phyloP scores from a whole-genome alignment of 2,113 vertebrate species.

The Neolamprologus kungweensis region DNA sequence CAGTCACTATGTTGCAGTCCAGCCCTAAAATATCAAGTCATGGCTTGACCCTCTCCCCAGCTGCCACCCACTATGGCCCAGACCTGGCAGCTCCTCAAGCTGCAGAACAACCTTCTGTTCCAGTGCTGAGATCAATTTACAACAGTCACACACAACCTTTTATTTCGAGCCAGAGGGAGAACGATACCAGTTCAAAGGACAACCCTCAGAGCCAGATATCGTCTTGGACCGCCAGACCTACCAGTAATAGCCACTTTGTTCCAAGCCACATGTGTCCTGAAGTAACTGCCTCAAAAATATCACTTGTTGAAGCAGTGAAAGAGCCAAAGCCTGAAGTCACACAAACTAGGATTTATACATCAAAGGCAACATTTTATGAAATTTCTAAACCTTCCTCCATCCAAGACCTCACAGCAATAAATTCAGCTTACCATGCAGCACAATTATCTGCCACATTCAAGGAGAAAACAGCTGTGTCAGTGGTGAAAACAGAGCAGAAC shows the following conservation, averaged over 20 bases:
- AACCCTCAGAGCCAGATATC: not conserved
- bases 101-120: constrained; percentile 35
- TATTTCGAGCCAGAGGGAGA: constrained; percentile 34
- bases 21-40: constrained; percentile 62
- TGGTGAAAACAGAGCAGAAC: constrained; percentile 16
- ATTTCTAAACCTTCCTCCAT: constrained; percentile 53
- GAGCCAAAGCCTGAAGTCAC: constrained; percentile 3
- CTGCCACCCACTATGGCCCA: not conserved
- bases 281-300: constrained; percentile 20
- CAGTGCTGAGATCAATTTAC: constrained; percentile 34
- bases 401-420: constrained; percentile 31
- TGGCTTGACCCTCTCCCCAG: constrained; percentile 37
- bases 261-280: constrained; percentile 11
- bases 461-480: not conserved
- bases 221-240: not conserved
- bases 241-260: constrained; percentile 11
- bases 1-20: not conserved
- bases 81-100: constrained; percentile 21
- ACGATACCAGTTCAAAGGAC: constrained; percentile 5
- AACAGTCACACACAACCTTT: constrained; percentile 28
- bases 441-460: not conserved
- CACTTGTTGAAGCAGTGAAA: constrained; percentile 5
- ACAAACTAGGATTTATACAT: constrained; percentile 52
- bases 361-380: constrained; percentile 65
- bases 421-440: constrained; percentile 9